Evolutionary conservation across 2,888 invertebrate species (phyloP).

Genomic region (Odontomyia ornata): DNA sequence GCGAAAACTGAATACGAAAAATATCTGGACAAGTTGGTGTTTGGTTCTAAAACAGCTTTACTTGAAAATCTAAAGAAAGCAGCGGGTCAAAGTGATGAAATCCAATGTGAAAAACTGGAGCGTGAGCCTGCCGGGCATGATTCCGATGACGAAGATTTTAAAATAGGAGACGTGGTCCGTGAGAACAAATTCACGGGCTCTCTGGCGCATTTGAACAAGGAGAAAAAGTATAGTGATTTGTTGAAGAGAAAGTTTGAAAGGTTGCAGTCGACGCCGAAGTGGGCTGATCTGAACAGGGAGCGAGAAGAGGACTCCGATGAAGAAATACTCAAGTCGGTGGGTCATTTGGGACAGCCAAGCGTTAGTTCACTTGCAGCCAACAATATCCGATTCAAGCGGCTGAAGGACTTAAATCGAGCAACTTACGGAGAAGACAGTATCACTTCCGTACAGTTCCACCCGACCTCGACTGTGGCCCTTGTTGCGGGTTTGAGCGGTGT

Average conservation of each 20-base stretch:
- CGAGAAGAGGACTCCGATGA: slow-evolving; percentile 66
- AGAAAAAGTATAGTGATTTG: slow-evolving; percentile 69
- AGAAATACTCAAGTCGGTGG: slow-evolving; percentile 72
- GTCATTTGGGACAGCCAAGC: slow-evolving; percentile 68
- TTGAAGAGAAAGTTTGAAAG: slow-evolving; percentile 75
- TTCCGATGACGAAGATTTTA: slow-evolving; percentile 72
- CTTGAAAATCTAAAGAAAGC: slow-evolving; percentile 66
- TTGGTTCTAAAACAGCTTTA: slow-evolving; percentile 72
- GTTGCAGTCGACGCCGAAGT: slow-evolving; percentile 76
- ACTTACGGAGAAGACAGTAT: slow-evolving; percentile 76
- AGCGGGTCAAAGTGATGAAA: slow-evolving; percentile 31
- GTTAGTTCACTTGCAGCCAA: slow-evolving; percentile 44
- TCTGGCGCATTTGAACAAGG: slow-evolving; percentile 56
- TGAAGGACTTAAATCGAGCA: slow-evolving; percentile 74
- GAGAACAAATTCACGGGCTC: slow-evolving; percentile 60
- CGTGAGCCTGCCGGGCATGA: slow-evolving; percentile 76
- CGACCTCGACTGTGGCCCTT: slow-evolving; percentile 81
- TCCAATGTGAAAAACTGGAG: slow-evolving; percentile 49
- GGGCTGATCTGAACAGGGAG: slow-evolving; percentile 73
- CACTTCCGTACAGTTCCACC: slow-evolving; percentile 84
- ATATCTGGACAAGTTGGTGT: slow-evolving; percentile 68
- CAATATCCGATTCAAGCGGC: slow-evolving; percentile 70
- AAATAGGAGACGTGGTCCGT: slow-evolving; percentile 62
- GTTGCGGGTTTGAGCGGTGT: slow-evolving; percentile 80
- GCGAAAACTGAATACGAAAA: slow-evolving; percentile 51